Conservation (phyloP, 92 coral and sea anemone genomes). For the Umimayanthus kanabou region DNA sequence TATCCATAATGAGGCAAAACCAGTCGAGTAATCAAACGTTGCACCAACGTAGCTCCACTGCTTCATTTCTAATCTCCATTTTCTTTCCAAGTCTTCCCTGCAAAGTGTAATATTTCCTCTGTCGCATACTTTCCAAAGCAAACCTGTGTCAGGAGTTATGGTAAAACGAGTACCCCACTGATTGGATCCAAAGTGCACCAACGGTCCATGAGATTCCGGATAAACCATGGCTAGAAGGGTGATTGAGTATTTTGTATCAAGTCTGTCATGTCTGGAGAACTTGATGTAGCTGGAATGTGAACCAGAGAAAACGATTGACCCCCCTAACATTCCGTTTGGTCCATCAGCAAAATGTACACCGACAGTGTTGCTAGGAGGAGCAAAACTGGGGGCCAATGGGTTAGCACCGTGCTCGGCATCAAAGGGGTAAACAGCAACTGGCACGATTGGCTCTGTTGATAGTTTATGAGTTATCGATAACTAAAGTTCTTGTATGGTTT, state of each 20-base stretch:
- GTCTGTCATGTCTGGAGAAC: background rate
- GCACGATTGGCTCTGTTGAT: constrained; percentile 1
- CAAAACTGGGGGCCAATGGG: constrained; percentile 25
- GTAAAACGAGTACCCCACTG: background rate
- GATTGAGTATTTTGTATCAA: constrained; percentile 30
- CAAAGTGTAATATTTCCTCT: background rate
- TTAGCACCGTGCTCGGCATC: background rate
- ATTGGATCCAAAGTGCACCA: constrained; percentile 4
- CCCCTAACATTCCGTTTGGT: constrained; percentile 10
- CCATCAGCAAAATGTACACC: constrained; percentile 2
- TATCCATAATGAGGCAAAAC: background rate
- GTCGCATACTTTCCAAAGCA: background rate
- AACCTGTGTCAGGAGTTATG: background rate
- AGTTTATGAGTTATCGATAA: background rate
- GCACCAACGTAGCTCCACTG: constrained; percentile 21
- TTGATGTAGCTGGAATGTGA: constrained; percentile 21
- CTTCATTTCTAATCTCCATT: background rate
- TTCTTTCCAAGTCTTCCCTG: background rate
- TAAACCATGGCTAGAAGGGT: constrained; percentile 33
- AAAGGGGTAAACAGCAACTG: constrained; percentile 30
- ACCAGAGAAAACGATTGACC: constrained; percentile 9
- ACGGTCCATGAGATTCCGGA: background rate
- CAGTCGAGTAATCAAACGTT: constrained; percentile 27
- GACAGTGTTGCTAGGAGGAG: constrained; percentile 17
- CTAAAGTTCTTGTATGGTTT: background rate